phyloP scores from a whole-genome alignment of 2,113 vertebrate genomes.

The Pomatostomus ruficeps region DNA sequence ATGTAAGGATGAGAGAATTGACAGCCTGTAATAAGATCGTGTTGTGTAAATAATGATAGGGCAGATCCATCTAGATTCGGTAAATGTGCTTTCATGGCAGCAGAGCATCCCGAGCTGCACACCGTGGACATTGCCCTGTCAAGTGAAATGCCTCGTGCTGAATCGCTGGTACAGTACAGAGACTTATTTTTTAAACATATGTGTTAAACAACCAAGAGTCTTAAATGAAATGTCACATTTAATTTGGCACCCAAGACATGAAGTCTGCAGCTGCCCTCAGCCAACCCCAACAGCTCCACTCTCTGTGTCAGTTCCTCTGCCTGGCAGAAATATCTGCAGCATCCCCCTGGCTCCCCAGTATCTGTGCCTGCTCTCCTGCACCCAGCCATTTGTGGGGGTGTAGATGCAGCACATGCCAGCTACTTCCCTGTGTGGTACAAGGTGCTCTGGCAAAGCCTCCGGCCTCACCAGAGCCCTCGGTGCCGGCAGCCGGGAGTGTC shows the following conservation, averaged over 20 bases:
- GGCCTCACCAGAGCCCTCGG: background rate
- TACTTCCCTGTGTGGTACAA: background rate
- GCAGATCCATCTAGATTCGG: background rate
- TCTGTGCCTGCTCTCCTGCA: background rate
- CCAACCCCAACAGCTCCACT: background rate
- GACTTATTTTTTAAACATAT: background rate
- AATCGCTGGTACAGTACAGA: background rate
- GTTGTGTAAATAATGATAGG: background rate
- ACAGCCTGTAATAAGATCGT: background rate
- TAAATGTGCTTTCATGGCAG: background rate
- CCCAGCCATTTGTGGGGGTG: background rate
- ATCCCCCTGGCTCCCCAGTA: background rate
- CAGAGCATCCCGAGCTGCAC: background rate
- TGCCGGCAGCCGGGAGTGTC: background rate
- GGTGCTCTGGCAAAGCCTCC: background rate
- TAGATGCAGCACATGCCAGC: background rate
- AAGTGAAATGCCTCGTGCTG: background rate
- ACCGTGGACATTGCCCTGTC: background rate
- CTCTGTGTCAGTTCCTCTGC: background rate
- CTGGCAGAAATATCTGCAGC: background rate
- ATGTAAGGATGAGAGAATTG: background rate
- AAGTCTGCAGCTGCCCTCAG: background rate
- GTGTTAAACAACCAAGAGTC: background rate
- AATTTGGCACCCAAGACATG: background rate
- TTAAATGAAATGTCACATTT: conserved; percentile 27